Evolutionary conservation across 2,797 vertebrate genomes (phyloP).

Genomic region (Oophaga sylvatica): DNA sequence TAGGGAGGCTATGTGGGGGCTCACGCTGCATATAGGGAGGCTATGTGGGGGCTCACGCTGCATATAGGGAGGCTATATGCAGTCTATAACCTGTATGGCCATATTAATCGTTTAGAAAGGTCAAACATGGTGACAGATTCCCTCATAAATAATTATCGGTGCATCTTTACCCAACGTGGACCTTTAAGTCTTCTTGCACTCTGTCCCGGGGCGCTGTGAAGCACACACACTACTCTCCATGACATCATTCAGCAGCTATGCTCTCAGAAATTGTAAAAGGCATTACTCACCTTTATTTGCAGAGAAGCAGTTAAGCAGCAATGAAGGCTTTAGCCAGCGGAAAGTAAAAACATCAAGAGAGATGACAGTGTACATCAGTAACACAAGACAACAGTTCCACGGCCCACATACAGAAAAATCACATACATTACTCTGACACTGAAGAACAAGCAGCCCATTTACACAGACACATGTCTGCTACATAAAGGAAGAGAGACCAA

Average conservation of each 20-base stretch:
- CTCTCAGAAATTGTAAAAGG: conserved; percentile 59
- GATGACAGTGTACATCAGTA: conserved; percentile 34
- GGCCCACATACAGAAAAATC: conserved; percentile 11
- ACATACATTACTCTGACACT: not conserved
- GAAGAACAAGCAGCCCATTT: not conserved
- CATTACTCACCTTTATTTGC: conserved; percentile 77
- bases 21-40: no score
- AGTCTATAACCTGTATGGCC: no score
- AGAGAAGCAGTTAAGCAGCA: conserved; percentile 75
- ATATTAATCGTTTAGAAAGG: no score
- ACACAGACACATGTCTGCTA: not conserved
- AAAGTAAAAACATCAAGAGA: conserved; percentile 76
- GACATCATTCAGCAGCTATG: not conserved
- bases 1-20: no score
- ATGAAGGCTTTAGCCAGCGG: conserved; percentile 79
- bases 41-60: no score
- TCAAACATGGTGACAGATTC: no score
- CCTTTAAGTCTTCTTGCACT: not conserved
- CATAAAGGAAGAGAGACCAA: not conserved
- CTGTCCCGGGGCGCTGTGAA: not conserved
- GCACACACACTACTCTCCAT: not conserved
- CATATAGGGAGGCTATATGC: no score
- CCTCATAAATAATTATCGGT: not conserved
- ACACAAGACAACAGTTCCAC: conserved; percentile 22
- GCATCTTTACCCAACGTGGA: not conserved